Percentiles rank a stretch among this genome's conserved stretches.
These are phyloP conservation scores for Bellardia pandia DNA, from an alignment of 2,888 invertebrate genomes.

Conservation along the genomic window DNA sequence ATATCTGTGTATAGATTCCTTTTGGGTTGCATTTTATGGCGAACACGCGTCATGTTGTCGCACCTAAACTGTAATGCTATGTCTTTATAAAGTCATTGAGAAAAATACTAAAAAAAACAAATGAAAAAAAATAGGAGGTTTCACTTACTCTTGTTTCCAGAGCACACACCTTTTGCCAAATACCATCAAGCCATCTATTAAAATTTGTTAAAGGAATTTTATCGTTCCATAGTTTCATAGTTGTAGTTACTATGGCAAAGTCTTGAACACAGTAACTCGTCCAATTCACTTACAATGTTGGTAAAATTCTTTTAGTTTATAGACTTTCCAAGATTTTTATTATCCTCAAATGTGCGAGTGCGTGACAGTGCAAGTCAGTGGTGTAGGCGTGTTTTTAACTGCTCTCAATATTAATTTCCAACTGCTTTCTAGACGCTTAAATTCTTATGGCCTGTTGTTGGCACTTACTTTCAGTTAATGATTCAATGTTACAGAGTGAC, in stretches of 20 bases:
- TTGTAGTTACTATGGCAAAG: constrained; percentile 7
- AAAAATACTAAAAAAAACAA: background rate
- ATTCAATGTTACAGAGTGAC: background rate
- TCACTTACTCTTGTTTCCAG: background rate
- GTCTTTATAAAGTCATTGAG: constrained; percentile 59
- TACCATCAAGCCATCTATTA: background rate
- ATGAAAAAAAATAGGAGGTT: too few species aligned
- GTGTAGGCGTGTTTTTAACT: constrained; percentile 61
- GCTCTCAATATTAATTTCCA: constrained; percentile 61
- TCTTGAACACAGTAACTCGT: constrained; percentile 24
- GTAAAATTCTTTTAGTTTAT: constrained; percentile 11
- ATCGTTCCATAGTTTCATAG: constrained; percentile 11
- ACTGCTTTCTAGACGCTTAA: constrained; percentile 48
- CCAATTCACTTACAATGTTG: constrained; percentile 43
- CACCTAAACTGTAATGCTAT: constrained; percentile 70
- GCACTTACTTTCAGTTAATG: background rate
- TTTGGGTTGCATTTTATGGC: constrained; percentile 23
- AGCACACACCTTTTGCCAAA: constrained; percentile 38
- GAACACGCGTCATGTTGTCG: constrained; percentile 69
- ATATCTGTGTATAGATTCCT: constrained; percentile 47
- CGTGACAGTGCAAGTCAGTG: background rate
- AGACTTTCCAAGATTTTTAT: background rate
- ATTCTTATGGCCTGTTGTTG: constrained; percentile 12
- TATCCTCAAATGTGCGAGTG: background rate
- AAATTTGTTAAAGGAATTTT: constrained; percentile 17